Evolutionary conservation across 2,888 invertebrate species (phyloP), one percentile per base, ranked within the genome.

Genomic region (Synergus itoensis): DNA sequence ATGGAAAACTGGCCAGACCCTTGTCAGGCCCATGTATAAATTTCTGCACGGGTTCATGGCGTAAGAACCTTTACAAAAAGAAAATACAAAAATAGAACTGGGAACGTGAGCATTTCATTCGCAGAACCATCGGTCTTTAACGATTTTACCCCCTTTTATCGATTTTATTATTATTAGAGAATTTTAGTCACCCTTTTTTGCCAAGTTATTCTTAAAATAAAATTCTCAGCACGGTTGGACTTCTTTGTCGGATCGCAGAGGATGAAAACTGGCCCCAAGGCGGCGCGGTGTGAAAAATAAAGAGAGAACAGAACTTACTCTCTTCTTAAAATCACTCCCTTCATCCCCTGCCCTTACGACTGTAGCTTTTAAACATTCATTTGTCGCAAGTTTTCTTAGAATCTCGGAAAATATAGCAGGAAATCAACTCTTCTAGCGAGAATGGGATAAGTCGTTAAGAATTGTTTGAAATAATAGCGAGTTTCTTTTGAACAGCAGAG

Each of bases 231-330:
- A 81, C 82, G 67, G 76, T 80, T 79, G 81, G 79, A 81, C 82
- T 84, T 81, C 79, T 84, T 57, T 77, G 82, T 81, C 78, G 65
- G 77, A 80, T 81, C 76, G 81, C 77, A 79, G 79, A 80, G 81
- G 81, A 82, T 81, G 80, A 84, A 84, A 84, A 78, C 80, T 80
- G 81, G 79, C 82, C 81, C 81, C 28, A 79, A 82, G 84, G 84
- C 82, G 80, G 80, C 80, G 80, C 28, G 28, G 28, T 28, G 28
- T 82, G 80, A 81, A 83, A 83, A 84, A 82, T 84, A 81, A 84
- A 82, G 84, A 84, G 84, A 84, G 80, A 82, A 82, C 82, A 79
- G 65, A 83, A 76, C 63, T 63, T 40, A 40, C 12, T 64, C 57
- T 60, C 67, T 62, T 18, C 63, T 28, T 28, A 2, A 60, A 67